Base-by-base conservation (phyloP, 2,888 invertebrate species). In the Mimumesa dahlbomi region DNA sequence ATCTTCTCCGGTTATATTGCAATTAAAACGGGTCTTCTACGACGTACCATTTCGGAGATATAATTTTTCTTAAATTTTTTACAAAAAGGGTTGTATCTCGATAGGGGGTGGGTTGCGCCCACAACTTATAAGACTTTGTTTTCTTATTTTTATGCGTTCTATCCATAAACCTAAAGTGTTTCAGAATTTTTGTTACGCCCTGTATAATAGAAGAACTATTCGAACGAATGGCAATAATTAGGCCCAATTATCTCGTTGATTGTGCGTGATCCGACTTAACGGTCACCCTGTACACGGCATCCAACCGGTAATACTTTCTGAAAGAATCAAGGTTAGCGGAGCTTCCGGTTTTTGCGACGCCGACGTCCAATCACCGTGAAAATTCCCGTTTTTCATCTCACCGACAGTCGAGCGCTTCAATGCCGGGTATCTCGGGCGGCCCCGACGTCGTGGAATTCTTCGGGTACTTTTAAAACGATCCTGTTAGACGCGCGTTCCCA, bases 311-410 rank as follows among this genome's bases (percentile, higher is more conserved):
- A 71, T 69, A 56, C 46, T 49, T 21, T 49, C 19, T 36, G 53
- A 80, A 62, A 66, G 78, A 73, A 77, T 81, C 73, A 80, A 78
- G 78, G 79, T 81, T 81, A 83, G 72, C 75, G 69, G 78, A 81
- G 73, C 79, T 82, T 77, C 73, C 64, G 62, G 75, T 76, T 81
- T 75, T 77, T 83, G 63, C 49, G 6, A 40, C 31, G 52, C 21
- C 31, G 40, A 25, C 58, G 42, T 68, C 64, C 61, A 63, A 71
- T 75, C 75, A 68, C 69, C 70, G 77, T 76, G 75, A 84, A 81
- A 84, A 81, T 79, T 70, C 71, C 49, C 61, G 66, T 79, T 74
- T 56, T 72, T 79, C 67, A 52, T 45, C 22, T 3, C 19, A 19
- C 57, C 64, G 69, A 69, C 75, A 34, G 46, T 63, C 65, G 40